A percentile compares a stretch with the other conserved stretches of the same genome.
Conservation (phyloP, 2,797 vertebrate genomes). For the Gephyroberyx darwinii region DNA sequence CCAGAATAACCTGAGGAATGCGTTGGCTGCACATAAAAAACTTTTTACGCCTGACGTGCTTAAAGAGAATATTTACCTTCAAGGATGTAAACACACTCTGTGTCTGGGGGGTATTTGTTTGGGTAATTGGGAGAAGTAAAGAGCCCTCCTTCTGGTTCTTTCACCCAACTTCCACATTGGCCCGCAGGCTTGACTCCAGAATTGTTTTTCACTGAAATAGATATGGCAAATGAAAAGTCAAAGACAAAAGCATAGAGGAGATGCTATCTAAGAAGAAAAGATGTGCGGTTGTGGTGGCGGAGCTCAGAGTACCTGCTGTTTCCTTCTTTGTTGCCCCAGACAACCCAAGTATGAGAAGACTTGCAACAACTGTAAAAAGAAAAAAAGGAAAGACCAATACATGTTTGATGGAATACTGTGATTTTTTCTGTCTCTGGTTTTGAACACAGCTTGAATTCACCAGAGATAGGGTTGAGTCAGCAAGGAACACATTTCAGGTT, state of each 20-base stretch:
- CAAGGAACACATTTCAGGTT: conserved; percentile 23
- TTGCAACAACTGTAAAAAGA: conserved; percentile 93
- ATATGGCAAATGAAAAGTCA: neutral
- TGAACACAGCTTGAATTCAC: conserved; percentile 21
- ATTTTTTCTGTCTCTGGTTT: neutral
- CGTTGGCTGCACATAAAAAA: neutral
- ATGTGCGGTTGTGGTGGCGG: neutral
- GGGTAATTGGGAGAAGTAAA: conserved; percentile 99
- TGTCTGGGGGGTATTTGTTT: conserved; percentile 97
- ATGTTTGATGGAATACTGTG: conserved; percentile 12
- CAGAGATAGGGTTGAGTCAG: conserved; percentile 46
- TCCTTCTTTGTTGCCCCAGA: conserved; percentile 97
- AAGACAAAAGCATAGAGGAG: conserved; percentile 4
- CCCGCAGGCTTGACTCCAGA: conserved; percentile 95
- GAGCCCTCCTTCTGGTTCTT: conserved; percentile 94
- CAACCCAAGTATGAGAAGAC: conserved; percentile 97
- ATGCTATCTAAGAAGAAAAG: neutral
- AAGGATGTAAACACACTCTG: conserved; percentile 98
- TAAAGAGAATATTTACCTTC: conserved; percentile 86
- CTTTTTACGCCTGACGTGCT: neutral
- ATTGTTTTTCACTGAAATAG: conserved; percentile 88
- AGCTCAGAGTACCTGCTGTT: conserved; percentile 85
- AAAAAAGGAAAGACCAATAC: conserved; percentile 24
- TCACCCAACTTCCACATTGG: conserved; percentile 98
- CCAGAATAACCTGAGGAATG: conserved; percentile 3